Evolutionary conservation across 2,113 vertebrate species (phyloP), one percentile per base, ranked within the genome.

Genomic region (Todiramphus chloris): DNA sequence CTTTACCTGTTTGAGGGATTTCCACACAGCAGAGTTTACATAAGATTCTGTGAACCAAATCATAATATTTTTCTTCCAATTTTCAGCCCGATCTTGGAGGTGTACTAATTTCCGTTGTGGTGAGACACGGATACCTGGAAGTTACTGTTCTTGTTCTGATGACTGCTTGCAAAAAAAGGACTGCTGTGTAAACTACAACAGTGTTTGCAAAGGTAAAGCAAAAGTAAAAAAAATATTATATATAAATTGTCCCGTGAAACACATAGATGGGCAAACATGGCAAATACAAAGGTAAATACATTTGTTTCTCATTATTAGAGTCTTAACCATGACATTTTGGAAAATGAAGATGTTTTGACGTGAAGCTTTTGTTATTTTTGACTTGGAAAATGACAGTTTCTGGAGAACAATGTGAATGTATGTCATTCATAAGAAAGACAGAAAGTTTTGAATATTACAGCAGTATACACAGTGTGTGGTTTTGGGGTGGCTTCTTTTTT

Each of bases 61-160:
- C 5, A 41, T 50, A 68, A 21, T 23, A 0, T 66, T 87, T 95
- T 83, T 66, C 19, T 83, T 76, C 3, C 1, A 31, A 59, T 96
- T 97, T 95, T 56, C 93, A 98, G 98, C 96, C 90, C 82, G 25
- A 30, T 94, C 88, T 64, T 99, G 98, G 98, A 97, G 53, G 1
- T 99, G 98, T 83, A 98, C 96, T 88, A 97, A 68, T 78, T 97
- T 98, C 46, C 98, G 98, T 21, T 99, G 98, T 64, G 98, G 98
- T 44, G 98, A 99, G 84, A 94, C 83, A 35, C 97, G 98, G 78
- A 59, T 98, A 86, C 15, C 92, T 50, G 55, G 83, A 70, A 98
- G 96, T 67, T 69, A 97, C 58, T 99, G 98, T 84, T 98, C 98
- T 14, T 99, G 98, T 83, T 98, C 98, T 17, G 97, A 98, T 56